Base-by-base conservation (phyloP, 1,140 invertebrate species). In the Globodera rostochiensis region DNA sequence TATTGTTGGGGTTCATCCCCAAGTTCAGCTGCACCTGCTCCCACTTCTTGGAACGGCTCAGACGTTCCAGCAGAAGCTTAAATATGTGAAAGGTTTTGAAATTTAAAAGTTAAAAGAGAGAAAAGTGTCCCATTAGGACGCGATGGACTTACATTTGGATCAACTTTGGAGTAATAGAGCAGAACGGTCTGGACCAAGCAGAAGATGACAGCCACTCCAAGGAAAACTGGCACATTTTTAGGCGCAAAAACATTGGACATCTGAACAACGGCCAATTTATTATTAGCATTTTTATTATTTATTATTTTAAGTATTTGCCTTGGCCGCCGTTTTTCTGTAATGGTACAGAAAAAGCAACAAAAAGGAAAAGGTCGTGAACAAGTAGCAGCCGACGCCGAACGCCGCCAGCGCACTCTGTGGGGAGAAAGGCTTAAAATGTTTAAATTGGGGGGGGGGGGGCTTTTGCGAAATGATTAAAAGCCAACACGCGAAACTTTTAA, bases 181-280 rank as follows among this genome's bases (percentile, higher is more conserved):
- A 78, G 49, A n/a, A 78, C 66, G 46, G 77, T 13, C 70, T 78
- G 77, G 7, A 78, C 77, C 25, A 78, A 69, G 69, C 77, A 78
- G 70, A 70, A 78, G 45, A 78, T 60, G 36, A 78, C 25, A 3
- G 77, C 60, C 6, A 78, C 77, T 47, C 77, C 77, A 36, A 78
- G 60, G 47, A 78, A 78, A 36, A 78, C 77, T 1, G 77, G 77
- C 66, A 78, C 77, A 21, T 78, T 78, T 78, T 78, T 78, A 2
- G 77, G 77, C 21, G 77, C 77, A n/a, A 78, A 78, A 5, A 78
- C 77, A 7, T 60, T 78, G 46, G 77, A 78, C 77, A 78, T 78
- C 69, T 71, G 69, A 11, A 19, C 21, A 21, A 2, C 2, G 36
- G 9, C 9, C 21, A 70, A 70, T 7, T 0, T 1, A 53, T 11